Evolutionary conservation across 2,797 vertebrate genomes (phyloP), one percentile per base, ranked within the genome.

Genomic region (Enteromius thamalakanensis): DNA sequence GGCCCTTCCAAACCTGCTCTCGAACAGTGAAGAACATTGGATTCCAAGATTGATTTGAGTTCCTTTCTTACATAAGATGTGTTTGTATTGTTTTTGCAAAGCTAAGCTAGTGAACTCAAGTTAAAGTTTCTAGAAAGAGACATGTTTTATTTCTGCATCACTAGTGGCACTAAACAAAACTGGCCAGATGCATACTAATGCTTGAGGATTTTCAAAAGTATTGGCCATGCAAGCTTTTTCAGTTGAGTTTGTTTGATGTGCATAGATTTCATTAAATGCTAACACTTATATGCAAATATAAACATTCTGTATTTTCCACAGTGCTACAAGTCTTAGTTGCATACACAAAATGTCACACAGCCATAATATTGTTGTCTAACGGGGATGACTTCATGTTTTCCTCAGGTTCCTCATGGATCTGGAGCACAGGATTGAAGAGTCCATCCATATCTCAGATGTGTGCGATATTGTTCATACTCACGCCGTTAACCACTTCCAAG

Each of bases 381-480:
- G 17, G 19, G 3, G 12, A 32, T 51, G 64, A 64, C 6, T 17
- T 79, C 72, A 17, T 1, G 37, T 21, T 68, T 9, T 72, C 65
- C 74, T 62, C 86, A 99, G 97, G 88, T 98, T 99, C 87, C 94
- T 99, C 68, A 91, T 97, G 94, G 97, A 98, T 90, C 95, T 99
- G 0, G 97, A 99, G 91, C 96, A 97, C 87, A 93, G 97, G 32
- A 95, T 98, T 79, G 98, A 99, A 87, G 93, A 98, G 91, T 97
- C 96, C 4, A 94, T 99, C 6, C 92, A 95, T 83, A 97, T 99
- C 86, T 98, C 97, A 0, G 98, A 99, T 0, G 97, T 99, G 84
- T 99, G 98, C 0, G 98, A 99, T 91, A 98, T 98, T 3, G 97
- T 99, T 85, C 83, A 94, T 81, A 29, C 90, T 76, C 97, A 99